Conservation (phyloP, 2,888 invertebrate genomes). For the Seira ritae region DNA sequence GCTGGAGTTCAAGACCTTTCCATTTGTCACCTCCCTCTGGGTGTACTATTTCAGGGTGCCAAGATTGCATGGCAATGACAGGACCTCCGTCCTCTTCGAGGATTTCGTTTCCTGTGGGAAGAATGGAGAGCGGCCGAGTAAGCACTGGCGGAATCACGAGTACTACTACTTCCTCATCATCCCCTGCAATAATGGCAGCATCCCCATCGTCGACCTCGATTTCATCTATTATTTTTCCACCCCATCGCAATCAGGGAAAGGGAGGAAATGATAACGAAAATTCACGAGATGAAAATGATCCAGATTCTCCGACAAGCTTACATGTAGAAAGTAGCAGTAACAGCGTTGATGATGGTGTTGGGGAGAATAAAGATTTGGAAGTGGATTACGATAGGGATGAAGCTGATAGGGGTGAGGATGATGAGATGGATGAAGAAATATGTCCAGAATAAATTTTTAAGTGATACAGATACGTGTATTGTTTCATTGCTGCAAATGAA, state of each 20-base stretch:
- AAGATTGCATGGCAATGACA: constrained; percentile 64
- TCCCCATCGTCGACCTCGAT: constrained; percentile 21
- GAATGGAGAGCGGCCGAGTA: not conserved
- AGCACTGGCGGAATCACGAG: constrained; percentile 26
- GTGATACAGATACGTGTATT: constrained; percentile 43
- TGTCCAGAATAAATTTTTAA: constrained; percentile 32
- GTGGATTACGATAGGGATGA: constrained; percentile 33
- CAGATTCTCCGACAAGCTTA: constrained; percentile 43
- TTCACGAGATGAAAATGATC: constrained; percentile 26
- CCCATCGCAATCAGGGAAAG: not conserved
- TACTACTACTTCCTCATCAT: constrained; percentile 28
- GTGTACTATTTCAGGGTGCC: constrained; percentile 71
- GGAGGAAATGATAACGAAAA: constrained; percentile 1
- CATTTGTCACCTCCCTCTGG: constrained; percentile 68
- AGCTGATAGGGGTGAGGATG: not conserved
- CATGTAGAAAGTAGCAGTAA: constrained; percentile 57
- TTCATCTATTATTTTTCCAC: not conserved
- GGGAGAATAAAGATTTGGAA: constrained; percentile 2
- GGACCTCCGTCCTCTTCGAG: constrained; percentile 5
- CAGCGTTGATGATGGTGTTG: constrained; percentile 26
- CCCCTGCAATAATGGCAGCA: constrained; percentile 17
- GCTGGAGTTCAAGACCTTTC: constrained; percentile 62
- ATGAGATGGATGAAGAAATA: not conserved
- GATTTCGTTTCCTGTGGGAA: constrained; percentile 19
- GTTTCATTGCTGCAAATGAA: too few species aligned